Conservation (phyloP, 2,113 vertebrate species). For the Varanus komodoensis region DNA sequence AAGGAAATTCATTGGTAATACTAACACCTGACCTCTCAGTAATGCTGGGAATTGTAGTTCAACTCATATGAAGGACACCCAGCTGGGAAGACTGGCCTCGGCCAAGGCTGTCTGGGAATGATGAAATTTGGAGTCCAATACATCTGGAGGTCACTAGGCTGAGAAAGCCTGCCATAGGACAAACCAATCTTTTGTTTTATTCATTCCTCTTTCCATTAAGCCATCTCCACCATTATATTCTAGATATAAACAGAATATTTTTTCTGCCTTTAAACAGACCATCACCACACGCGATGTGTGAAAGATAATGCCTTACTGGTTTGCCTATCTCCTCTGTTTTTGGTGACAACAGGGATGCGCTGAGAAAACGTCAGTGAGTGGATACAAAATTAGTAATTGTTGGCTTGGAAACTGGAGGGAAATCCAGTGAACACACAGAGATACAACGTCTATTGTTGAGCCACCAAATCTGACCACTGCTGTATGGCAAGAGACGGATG, state of each 20-base stretch:
- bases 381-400: background rate
- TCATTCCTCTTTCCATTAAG: background rate
- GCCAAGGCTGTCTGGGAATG: background rate
- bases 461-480: background rate
- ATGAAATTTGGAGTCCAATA: background rate
- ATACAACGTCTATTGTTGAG: background rate
- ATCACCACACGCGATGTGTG: accelerated
- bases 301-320: slow-evolving; percentile 9
- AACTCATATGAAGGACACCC: too few species aligned
- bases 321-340: slow-evolving; percentile 16
- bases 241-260: background rate
- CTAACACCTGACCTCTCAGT: too few species aligned
- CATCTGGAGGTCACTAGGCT: background rate
- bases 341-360: background rate
- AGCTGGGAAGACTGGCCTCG: background rate
- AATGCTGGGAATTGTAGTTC: too few species aligned
- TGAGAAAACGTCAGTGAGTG: slow-evolving; percentile 18
- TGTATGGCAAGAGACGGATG: background rate
- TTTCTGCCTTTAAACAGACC: slow-evolving; percentile 15
- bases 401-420: slow-evolving; percentile 20
- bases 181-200: slow-evolving; percentile 18
- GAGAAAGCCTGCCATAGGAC: background rate
- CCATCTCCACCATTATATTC: background rate
- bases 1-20: slow-evolving; percentile 11
- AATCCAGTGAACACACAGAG: slow-evolving; percentile 36